phyloP scores from a whole-genome alignment of 2,797 vertebrate species.

The Amniataba percoides region DNA sequence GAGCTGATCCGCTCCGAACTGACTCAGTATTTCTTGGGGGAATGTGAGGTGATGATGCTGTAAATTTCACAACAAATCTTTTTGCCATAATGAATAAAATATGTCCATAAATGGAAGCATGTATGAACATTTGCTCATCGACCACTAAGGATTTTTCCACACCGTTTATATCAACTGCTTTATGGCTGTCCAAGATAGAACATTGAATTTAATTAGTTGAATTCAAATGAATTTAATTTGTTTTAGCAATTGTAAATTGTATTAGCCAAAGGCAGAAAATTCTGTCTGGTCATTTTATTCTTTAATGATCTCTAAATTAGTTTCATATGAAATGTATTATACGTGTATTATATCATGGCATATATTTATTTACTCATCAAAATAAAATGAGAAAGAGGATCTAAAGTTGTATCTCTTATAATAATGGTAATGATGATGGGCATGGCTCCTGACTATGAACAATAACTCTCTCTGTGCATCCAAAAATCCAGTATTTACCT shows the following conservation, averaged over 20 bases:
- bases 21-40: conserved; percentile 15
- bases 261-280: not conserved
- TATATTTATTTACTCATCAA: not conserved
- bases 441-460: not conserved
- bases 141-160: not conserved
- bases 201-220: too few relatives aligned
- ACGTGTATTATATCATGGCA: not conserved
- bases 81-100: not conserved
- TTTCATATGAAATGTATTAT: not conserved
- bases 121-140: not conserved
- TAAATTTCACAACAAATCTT: conserved; percentile 1
- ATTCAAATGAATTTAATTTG: not conserved
- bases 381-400: not conserved
- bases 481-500: not conserved
- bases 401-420: not conserved
- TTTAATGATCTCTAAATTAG: not conserved
- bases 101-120: too few relatives aligned
- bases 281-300: not conserved
- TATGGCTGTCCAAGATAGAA: too few relatives aligned
- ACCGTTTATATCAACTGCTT: too few relatives aligned
- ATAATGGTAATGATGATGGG: not conserved
- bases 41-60: conserved; percentile 47
- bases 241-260: too few relatives aligned
- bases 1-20: conserved; percentile 38
- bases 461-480: not conserved